Conservation (phyloP, 2,888 invertebrate species). For the Pandemis corylana region DNA sequence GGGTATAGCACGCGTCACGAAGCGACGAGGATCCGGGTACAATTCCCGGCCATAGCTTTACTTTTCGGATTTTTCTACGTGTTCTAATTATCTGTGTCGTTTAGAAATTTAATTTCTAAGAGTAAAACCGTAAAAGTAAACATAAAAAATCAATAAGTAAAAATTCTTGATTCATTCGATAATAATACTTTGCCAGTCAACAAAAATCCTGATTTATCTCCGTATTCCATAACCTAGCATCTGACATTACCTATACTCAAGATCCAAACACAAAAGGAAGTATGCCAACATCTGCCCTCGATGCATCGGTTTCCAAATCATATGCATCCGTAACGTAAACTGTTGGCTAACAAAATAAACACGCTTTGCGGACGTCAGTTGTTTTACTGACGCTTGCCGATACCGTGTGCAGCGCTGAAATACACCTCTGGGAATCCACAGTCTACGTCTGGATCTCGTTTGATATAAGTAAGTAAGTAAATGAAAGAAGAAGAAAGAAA, state of each 20-base stretch:
- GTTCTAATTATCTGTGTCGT: too few species aligned
- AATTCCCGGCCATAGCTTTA: too few species aligned
- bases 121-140: too few species aligned
- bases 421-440: slow-evolving; percentile 17
- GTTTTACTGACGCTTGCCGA: slow-evolving; percentile 15
- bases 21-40: too few species aligned
- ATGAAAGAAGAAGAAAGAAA: too few species aligned
- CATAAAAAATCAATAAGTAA: too few species aligned
- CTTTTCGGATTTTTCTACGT: too few species aligned
- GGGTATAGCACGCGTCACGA: too few species aligned
- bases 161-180: too few species aligned
- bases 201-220: too few species aligned
- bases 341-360: slow-evolving; percentile 57
- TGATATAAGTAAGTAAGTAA: neutral
- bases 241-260: neutral
- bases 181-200: too few species aligned
- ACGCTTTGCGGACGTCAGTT: slow-evolving; percentile 36
- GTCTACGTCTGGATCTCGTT: neutral
- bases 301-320: slow-evolving; percentile 60
- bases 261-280: neutral
- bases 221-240: neutral
- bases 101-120: too few species aligned
- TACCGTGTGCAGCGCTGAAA: slow-evolving; percentile 12
- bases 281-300: slow-evolving; percentile 31
- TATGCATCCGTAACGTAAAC: slow-evolving; percentile 63